These are phyloP conservation scores for Drosophila aff. DNA, from an alignment of 1,140 invertebrate genomes.

Conservation along the genomic window DNA sequence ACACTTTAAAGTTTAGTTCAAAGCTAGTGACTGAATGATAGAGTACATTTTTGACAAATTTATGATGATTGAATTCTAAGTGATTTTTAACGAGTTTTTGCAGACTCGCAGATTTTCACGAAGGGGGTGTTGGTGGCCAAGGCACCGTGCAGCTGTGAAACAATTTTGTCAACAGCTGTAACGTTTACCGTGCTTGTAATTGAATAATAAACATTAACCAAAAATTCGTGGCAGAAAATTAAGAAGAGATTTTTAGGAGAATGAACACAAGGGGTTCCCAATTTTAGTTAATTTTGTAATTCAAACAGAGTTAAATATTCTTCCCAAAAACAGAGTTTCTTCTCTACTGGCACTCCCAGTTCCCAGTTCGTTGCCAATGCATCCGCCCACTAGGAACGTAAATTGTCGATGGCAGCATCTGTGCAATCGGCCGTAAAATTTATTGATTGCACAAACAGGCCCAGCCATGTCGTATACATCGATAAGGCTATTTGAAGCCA, in stretches of 20 bases:
- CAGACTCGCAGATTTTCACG: slow-evolving; percentile 26
- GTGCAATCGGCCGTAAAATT: slow-evolving; percentile 77
- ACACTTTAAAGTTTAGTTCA: slow-evolving; percentile 45
- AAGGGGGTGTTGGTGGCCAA: not conserved
- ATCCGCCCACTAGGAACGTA: slow-evolving; percentile 21
- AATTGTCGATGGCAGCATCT: slow-evolving; percentile 56
- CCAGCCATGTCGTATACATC: slow-evolving; percentile 24
- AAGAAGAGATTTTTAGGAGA: not conserved
- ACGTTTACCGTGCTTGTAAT: slow-evolving; percentile 6
- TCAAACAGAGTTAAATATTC: not conserved
- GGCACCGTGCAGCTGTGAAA: slow-evolving; percentile 3
- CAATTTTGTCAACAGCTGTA: slow-evolving; percentile 20
- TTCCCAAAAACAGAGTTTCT: not conserved
- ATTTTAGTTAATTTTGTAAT: not conserved
- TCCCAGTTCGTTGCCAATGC: slow-evolving; percentile 19
- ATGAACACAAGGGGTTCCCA: not conserved
- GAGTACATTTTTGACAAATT: slow-evolving; percentile 78
- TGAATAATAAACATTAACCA: slow-evolving; percentile 24
- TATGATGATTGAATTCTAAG: slow-evolving; percentile 85
- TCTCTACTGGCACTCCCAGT: not conserved
- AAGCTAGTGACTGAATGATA: slow-evolving; percentile 28
- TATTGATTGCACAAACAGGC: slow-evolving; percentile 78
- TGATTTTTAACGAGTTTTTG: slow-evolving; percentile 84
- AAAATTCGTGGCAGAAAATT: slow-evolving; percentile 47
- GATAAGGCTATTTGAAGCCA: slow-evolving; percentile 10